Base-by-base conservation (phyloP, 2,113 vertebrate species). In the Merops nubicus region DNA sequence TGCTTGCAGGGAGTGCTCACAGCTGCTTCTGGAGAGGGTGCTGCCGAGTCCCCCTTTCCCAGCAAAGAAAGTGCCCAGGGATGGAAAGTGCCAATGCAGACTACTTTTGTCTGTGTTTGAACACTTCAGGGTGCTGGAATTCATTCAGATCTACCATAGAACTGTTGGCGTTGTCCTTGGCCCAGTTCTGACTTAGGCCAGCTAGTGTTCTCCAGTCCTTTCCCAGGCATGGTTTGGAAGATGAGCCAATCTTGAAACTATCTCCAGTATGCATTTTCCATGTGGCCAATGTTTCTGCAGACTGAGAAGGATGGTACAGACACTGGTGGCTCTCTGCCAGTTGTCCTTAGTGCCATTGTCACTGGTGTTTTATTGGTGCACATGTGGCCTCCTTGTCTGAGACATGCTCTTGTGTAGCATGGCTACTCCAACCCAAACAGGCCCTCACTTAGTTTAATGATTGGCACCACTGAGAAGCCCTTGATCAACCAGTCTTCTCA, bases 61-160 rank as follows among this genome's bases (percentile, higher is more conserved):
- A 31, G 4, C 10, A 9, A 10, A 20, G 62, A 60, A 85, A 63
- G 38, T 26, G 33, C 7, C 26, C 36, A 34, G 33, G 31, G 6
- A 15, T 42, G 13, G 47, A 36, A 90, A 70, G 14, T 14, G 26
- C 62, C 12, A 15, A 12, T 20, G 29, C 5, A 59, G 73, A 42
- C 20, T 28, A 33, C 64, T 76, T 62, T 13, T 25, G 45, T 9
- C 3, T 5, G 62, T 48, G 16, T 28, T 88, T 43, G 31, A 77
- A 76, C 21, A n/a, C 21, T 36, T 56, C 19, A 8, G 15, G 28
- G 29, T 18, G 43, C 72, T 63, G 78, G 60, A 45, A 65, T 59
- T 81, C 8, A 25, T 65, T 53, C 15, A 10, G 5, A 19, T 9
- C 33, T 34, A 1, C 21, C 0, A 0, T 3, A 43, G 54, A 74